Base-by-base conservation (phyloP, 2,113 vertebrate species). In the Diglossa brunneiventris region DNA sequence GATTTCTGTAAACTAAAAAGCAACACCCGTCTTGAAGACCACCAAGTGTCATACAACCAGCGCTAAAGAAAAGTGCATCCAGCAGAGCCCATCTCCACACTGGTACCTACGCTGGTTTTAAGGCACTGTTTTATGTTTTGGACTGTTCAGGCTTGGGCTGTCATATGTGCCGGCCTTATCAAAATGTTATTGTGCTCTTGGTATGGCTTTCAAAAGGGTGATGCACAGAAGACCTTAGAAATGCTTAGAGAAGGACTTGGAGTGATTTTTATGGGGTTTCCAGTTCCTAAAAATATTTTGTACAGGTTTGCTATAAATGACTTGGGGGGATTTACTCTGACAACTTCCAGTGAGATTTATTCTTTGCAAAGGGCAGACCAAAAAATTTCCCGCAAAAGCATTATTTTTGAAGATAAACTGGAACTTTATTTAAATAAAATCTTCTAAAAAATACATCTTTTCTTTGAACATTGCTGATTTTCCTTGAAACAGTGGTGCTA, bases 71-170 rank as follows among this genome's bases (percentile, higher is more conserved):
- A 86, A 58, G 28, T 46, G 10, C 27, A 66, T 53, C 42, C 61
- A 49, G 31, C 10, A 18, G 62, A 78, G 11, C 24, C 39, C 1
- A 4, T 50, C 26, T 31, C 39, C 37, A 26, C 0, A 0, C 41
- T 35, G 27, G 13, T 66, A 61, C 19, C n/a, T 49, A 10, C 1
- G 2, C 8, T 26, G 14, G 7, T 35, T 73, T 75, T 56, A 52
- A 30, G 8, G 24, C 23, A 31, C 11, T 0, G 0, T 30, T 73
- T 42, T 28, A 13, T 28, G 28, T 58, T 90, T 46, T 46, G 41
- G 22, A 26, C 44, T 56, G 13, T 16, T 73, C 13, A 73, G 41
- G 11, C 18, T 85, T 50, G 23, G 33, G 28, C 59, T 92, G n/a
- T 64, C 22, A 49, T n/a, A 31, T 30, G 14, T 46, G n/a, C 11